Conservation (phyloP, 2,113 vertebrate genomes). For the Sorex araneus region DNA sequence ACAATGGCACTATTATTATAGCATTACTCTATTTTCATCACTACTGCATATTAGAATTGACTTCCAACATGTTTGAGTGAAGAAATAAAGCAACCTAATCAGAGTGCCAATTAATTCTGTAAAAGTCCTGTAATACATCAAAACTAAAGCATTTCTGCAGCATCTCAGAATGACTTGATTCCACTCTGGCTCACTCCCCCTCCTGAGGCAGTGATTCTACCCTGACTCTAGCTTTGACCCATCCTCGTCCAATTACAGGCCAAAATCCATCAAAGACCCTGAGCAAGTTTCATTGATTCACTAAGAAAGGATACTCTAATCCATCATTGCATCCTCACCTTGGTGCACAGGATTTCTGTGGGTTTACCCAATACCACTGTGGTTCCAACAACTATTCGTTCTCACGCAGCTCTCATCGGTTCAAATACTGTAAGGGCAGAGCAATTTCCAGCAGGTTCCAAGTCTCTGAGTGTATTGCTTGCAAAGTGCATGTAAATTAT, state of each 20-base stretch:
- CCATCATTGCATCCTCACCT: slow-evolving; percentile 73
- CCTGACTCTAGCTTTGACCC: slow-evolving; percentile 76
- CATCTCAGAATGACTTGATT: slow-evolving; percentile 72
- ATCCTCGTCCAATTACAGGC: slow-evolving; percentile 76
- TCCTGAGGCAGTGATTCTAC: slow-evolving; percentile 71
- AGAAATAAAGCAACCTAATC: slow-evolving; percentile 83
- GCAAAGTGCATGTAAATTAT: slow-evolving; percentile 88
- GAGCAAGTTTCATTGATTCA: slow-evolving; percentile 83
- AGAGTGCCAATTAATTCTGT: slow-evolving; percentile 84
- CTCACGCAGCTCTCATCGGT: slow-evolving; percentile 86
- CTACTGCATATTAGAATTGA: slow-evolving; percentile 66
- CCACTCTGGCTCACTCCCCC: slow-evolving; percentile 70
- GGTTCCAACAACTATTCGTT: slow-evolving; percentile 70
- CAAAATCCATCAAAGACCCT: slow-evolving; percentile 81
- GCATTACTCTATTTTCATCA: slow-evolving; percentile 68
- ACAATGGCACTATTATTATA: slow-evolving; percentile 72
- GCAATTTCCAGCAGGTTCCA: slow-evolving; percentile 85
- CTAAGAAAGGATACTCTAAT: slow-evolving; percentile 83
- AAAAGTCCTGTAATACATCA: slow-evolving; percentile 73
- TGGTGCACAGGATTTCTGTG: slow-evolving; percentile 76
- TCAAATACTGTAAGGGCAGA: slow-evolving; percentile 83
- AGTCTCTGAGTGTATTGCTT: slow-evolving; percentile 82
- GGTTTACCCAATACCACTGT: slow-evolving; percentile 58
- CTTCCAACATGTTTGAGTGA: slow-evolving; percentile 78
- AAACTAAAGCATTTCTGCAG: slow-evolving; percentile 80